Conservation (phyloP, 2,888 invertebrate genomes). For the Gari tellinella region DNA sequence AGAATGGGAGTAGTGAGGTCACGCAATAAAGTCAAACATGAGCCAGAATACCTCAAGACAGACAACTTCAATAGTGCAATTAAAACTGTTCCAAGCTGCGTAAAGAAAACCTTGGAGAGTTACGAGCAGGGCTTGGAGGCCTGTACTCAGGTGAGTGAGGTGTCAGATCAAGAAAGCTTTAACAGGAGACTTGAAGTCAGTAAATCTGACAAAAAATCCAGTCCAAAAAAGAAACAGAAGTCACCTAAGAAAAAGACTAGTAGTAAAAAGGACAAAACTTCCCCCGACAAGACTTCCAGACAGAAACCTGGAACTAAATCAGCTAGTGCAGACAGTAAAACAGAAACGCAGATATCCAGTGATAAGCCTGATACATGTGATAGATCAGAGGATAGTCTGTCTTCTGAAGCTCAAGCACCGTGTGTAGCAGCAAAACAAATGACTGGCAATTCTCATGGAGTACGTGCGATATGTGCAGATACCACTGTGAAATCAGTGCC, state of each 20-base stretch:
- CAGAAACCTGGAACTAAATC: not conserved
- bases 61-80: not conserved
- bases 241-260: slow-evolving; percentile 8
- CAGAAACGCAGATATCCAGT: not conserved
- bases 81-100: slow-evolving; percentile 1
- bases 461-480: too few species aligned
- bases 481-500: too few species aligned
- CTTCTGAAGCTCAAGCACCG: too few species aligned
- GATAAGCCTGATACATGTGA: not conserved
- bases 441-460: too few species aligned
- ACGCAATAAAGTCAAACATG: too few species aligned
- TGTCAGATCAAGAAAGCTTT: too few species aligned
- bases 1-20: too few species aligned
- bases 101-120: slow-evolving; percentile 1
- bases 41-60: too few species aligned
- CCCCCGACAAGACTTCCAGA: not conserved
- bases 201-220: not conserved
- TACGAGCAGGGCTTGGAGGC: too few species aligned
- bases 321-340: not conserved
- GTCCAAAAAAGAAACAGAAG: slow-evolving; percentile 12
- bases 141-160: too few species aligned
- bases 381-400: slow-evolving; percentile 3
- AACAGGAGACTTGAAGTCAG: too few species aligned
- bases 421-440: too few species aligned
- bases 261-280: not conserved